A percentile compares a stretch with the other conserved stretches of the same genome.
Conservation (phyloP, 2,888 invertebrate genomes). For the Chirona hameri region DNA sequence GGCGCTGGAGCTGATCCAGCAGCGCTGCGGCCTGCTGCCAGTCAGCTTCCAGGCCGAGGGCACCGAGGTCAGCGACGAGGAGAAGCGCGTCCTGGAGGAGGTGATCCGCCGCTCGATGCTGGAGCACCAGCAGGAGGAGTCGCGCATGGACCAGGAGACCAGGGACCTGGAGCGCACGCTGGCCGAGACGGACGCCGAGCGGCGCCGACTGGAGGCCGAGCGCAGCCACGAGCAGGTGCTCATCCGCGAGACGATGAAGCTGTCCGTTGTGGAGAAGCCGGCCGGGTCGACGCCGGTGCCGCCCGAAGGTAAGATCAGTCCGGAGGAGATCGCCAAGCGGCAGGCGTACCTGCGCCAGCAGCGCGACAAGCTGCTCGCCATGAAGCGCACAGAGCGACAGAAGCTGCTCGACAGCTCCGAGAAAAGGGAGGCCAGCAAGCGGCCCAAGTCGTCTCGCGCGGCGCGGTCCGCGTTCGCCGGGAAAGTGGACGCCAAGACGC, state of each 20-base stretch:
- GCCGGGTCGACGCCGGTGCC: neutral
- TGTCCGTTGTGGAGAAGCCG: conserved; percentile 38
- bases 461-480: conserved; percentile 52
- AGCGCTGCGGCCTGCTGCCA: conserved; percentile 64
- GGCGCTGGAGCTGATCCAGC: conserved; percentile 77
- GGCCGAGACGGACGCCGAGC: conserved; percentile 44
- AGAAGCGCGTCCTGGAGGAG: conserved; percentile 4
- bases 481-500: neutral
- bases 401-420: conserved; percentile 65
- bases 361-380: conserved; percentile 80
- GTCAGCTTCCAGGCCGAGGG: conserved; percentile 53
- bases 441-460: conserved; percentile 69
- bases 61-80: conserved; percentile 12
- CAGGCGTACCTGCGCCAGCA: conserved; percentile 84
- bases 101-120: conserved; percentile 37
- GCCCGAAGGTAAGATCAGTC: conserved; percentile 34
- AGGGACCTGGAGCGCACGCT: conserved; percentile 41
- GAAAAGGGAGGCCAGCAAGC: conserved; percentile 42
- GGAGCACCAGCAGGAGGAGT: conserved; percentile 40
- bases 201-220: conserved; percentile 46
- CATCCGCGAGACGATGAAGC: conserved; percentile 45
- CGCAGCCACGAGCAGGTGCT: conserved; percentile 47
- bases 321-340: conserved; percentile 66
- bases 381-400: conserved; percentile 83
- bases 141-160: conserved; percentile 39